phyloP scores from a whole-genome alignment of 2,888 invertebrate genomes.

The Drosophila austrosaltans region DNA sequence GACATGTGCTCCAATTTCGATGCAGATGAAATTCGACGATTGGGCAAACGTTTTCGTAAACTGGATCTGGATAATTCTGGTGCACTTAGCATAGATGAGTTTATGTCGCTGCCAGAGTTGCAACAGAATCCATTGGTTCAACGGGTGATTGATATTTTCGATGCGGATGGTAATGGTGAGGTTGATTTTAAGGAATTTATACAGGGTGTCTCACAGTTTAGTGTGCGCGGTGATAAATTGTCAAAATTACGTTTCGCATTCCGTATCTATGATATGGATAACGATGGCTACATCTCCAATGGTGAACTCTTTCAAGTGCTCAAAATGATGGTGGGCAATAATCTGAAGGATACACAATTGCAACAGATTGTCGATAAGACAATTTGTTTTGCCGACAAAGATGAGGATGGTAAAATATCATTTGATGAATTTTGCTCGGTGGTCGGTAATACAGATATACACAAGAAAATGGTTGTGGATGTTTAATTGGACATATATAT shows the following conservation, averaged over 20 bases:
- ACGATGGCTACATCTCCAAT: constrained; percentile 99
- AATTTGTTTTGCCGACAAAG: constrained; percentile 99
- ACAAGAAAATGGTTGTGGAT: constrained; percentile 99
- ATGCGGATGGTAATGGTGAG: constrained; percentile 99
- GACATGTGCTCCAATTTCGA: constrained; percentile 86
- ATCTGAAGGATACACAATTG: constrained; percentile 99
- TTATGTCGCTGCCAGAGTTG: constrained; percentile 99
- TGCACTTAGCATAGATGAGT: constrained; percentile 99
- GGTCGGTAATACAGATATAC: constrained; percentile 99
- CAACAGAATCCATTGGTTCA: constrained; percentile 99
- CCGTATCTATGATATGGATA: constrained; percentile 99
- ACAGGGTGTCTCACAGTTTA: constrained; percentile 99
- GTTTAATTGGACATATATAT: constrained; percentile 87
- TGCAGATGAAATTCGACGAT: constrained; percentile 98
- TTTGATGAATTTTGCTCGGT: constrained; percentile 99
- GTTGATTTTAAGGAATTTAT: constrained; percentile 96
- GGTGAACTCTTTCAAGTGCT: constrained; percentile 98
- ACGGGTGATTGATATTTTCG: constrained; percentile 99
- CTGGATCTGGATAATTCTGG: constrained; percentile 99
- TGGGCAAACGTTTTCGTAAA: constrained; percentile 99
- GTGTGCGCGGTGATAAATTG: constrained; percentile 99
- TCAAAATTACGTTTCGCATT: constrained; percentile 99
- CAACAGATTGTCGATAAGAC: constrained; percentile 99
- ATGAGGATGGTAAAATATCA: constrained; percentile 99
- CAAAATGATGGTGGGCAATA: constrained; percentile 99